Evolutionary conservation across 2,888 invertebrate species (phyloP), one percentile per base, ranked within the genome.

Genomic region (Parthenolecanium corni): DNA sequence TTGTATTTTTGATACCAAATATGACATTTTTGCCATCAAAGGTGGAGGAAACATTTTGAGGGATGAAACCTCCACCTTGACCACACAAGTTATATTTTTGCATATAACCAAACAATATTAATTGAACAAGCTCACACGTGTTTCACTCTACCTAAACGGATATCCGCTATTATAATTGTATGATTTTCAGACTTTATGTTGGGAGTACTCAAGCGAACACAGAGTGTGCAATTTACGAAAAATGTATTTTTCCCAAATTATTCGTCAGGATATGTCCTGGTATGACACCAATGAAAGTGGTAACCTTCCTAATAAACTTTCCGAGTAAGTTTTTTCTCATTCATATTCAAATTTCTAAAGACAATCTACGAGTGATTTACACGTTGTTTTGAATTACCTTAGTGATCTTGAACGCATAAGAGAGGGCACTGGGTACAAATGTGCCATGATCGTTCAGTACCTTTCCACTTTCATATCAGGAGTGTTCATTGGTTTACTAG

Each of bases 351-450:
- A 9, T 31, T 31, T 4, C 9, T 31, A 6, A 31, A 31, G 9
- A 31, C 31, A 31, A 9, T n/a, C n/a, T n/a, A n/a, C n/a, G n/a
- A n/a, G n/a, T n/a, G 9, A 31, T 31, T 9, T 31, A 9, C 9
- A 31, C 31, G 31, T 31, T 20, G 25, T 2, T 44, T 16, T 11
- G 21, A 14, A 1, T 42, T 9, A 14, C 24, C 18, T 46, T 57
- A 86, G 87, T 70, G 85, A 86, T 72, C 74, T 87, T 64, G 83
- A 84, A 67, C 85, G 85, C 72, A 81, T 87, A 69, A 84, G 87
- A 68, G 88, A 88, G 68, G 90, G 89, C 6, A 86, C 89, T 20
- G 87, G 86, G 0, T 89, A 89, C 72, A 90, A 91, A 73, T 77
- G 89, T 9, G 82, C 84, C 0, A 82, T 86, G 70, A 81, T 87